Evolutionary conservation across 2,113 vertebrate genomes (phyloP).

Genomic region (Xenus cinereus): DNA sequence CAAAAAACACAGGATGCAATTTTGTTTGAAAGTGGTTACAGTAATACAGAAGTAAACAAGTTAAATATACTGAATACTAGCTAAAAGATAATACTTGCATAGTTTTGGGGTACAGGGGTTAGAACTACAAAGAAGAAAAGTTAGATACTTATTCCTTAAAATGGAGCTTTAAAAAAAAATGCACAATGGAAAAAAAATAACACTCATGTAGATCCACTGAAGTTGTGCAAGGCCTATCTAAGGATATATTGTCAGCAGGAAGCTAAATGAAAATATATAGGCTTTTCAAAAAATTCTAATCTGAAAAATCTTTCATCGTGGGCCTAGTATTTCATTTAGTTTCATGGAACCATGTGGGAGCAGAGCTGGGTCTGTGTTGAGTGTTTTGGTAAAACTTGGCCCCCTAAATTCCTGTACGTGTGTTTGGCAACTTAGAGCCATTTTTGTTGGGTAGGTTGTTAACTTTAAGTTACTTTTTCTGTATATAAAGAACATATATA

Average conservation of each 20-base stretch:
- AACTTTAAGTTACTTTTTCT: background rate
- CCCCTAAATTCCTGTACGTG: background rate
- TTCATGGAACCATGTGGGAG: background rate
- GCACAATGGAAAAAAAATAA: background rate
- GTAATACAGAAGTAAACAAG: background rate
- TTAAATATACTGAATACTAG: background rate
- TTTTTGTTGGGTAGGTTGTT: background rate
- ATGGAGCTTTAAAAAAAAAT: background rate
- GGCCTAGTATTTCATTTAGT: background rate
- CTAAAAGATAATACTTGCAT: background rate
- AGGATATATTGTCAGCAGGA: background rate
- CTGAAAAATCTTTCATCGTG: background rate
- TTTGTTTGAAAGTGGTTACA: background rate
- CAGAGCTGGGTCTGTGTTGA: background rate
- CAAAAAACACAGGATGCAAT: background rate
- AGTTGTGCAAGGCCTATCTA: background rate
- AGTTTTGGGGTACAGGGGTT: background rate
- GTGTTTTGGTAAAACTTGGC: background rate
- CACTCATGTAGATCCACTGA: background rate
- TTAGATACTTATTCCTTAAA: background rate
- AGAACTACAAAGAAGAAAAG: background rate
- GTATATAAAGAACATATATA: background rate
- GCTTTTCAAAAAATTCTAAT: too few relatives aligned
- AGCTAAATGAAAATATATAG: background rate
- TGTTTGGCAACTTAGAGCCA: background rate